phyloP scores from a whole-genome alignment of 2,888 invertebrate species.

The Melieria picta region DNA sequence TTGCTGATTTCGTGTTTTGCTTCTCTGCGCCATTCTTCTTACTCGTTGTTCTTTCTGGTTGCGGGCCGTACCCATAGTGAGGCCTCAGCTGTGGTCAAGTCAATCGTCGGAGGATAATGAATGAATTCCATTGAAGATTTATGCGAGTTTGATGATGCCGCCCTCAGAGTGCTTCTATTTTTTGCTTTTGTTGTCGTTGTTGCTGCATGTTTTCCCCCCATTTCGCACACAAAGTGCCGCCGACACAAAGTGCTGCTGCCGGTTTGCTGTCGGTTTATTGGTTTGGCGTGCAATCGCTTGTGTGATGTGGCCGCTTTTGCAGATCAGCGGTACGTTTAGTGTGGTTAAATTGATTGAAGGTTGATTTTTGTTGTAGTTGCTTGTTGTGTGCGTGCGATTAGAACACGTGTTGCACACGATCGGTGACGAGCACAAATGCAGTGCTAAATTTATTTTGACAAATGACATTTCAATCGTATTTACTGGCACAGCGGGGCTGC shows the following conservation, averaged over 20 bases:
- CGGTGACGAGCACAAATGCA: constrained; percentile 31
- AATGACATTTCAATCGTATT: constrained; percentile 62
- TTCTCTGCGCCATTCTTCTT: constrained; percentile 30
- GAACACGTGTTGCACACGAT: constrained; percentile 63
- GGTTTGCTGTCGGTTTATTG: not conserved
- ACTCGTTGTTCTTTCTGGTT: constrained; percentile 21
- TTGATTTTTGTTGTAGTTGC: constrained; percentile 55
- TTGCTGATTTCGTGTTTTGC: constrained; percentile 40
- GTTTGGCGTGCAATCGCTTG: not conserved
- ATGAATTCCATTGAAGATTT: constrained; percentile 58
- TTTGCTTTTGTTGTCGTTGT: constrained; percentile 13
- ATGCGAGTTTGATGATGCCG: constrained; percentile 63
- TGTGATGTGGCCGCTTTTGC: constrained; percentile 32
- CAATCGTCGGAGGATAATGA: constrained; percentile 38
- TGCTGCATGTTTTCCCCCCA: not conserved
- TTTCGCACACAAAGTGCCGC: not conserved
- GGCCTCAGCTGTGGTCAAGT: constrained; percentile 35
- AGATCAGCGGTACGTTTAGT: constrained; percentile 39
- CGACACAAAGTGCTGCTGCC: not conserved
- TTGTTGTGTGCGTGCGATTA: constrained; percentile 50
- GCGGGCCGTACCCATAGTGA: not conserved
- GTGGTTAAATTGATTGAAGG: constrained; percentile 59
- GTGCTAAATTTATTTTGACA: constrained; percentile 56
- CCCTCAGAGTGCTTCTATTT: constrained; percentile 40
- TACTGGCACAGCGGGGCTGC: constrained; percentile 44